phyloP scores from a whole-genome alignment of 2,797 vertebrate species.

The Molossus alvarezi region DNA sequence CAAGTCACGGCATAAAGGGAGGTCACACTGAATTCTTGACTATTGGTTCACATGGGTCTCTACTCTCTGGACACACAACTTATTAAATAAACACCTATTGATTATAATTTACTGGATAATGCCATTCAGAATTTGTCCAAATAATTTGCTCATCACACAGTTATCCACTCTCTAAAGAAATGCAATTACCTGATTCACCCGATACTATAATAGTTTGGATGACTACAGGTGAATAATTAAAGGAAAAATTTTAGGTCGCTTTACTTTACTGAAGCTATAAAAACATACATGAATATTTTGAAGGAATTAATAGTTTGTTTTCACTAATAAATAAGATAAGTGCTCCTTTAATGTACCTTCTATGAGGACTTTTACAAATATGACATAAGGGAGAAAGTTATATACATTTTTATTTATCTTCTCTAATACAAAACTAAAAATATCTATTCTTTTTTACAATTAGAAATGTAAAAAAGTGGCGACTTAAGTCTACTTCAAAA shows the following conservation, averaged over 20 bases:
- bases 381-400: background rate
- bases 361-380: background rate
- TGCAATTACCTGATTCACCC: background rate
- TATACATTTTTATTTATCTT: background rate
- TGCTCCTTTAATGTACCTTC: rapidly evolving
- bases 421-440: constrained; percentile 3
- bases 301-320: background rate
- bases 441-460: background rate
- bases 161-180: background rate
- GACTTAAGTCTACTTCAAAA: background rate
- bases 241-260: background rate
- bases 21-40: constrained; percentile 66
- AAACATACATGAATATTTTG: constrained; percentile 11
- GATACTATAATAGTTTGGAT: background rate
- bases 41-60: constrained; percentile 11
- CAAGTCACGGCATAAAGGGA: constrained; percentile 67
- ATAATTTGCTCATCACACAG: background rate
- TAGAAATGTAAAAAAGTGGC: background rate
- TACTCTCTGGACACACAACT: constrained; percentile 57
- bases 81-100: constrained; percentile 74
- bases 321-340: background rate
- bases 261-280: background rate
- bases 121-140: constrained; percentile 28
- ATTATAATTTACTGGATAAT: constrained; percentile 72
- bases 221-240: background rate